Evolutionary conservation across 1,140 invertebrate genomes (phyloP), one percentile per base, ranked within the genome.

Genomic region (Pararge aegeria): DNA sequence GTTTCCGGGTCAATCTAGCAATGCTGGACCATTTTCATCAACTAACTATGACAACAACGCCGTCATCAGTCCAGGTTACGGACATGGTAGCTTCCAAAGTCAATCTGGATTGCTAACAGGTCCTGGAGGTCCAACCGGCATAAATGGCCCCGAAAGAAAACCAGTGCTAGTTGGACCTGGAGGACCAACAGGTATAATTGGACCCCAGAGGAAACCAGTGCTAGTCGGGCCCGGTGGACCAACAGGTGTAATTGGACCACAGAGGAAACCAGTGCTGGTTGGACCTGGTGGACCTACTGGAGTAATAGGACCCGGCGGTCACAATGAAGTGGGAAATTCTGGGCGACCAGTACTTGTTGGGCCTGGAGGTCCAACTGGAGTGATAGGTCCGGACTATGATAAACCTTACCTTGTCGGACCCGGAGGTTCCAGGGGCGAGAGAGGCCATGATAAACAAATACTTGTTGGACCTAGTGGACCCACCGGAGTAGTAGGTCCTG

Each of bases 341-440:
- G 30, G 68, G 38, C 51, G 63, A 42, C 91, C 92, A 2, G 77
- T 93, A 6, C 68, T 93, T 1, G 90, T 91, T 0, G 93, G 92
- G 0, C 92, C 92, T 1, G 87, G 83, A 2, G 92, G 91, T 29
- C 91, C 91, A 1, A 92, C 90, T 0, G 91, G 91, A 2, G 67
- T 90, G 2, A 83, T 91, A 15, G 91, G 91, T 3, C 76, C 77
- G 24, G 24, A 7, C 24, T 24, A 4, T 7, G 24, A 24, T 24
- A 24, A 7, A 24, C 24, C 24, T n/a, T 24, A 24, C 24, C 18
- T 59, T 10, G 56, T 52, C 7, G 56, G 56, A 5, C 49, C 56
- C 24, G 88, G 84, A 0, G 91, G 90, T 24, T 90, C 90, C 4
- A 91, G 88, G 5, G 90, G 90, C 2, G 77, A 85, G 9, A 84